phyloP scores from a whole-genome alignment of 2,113 vertebrate genomes.

The Apaloderma vittatum region DNA sequence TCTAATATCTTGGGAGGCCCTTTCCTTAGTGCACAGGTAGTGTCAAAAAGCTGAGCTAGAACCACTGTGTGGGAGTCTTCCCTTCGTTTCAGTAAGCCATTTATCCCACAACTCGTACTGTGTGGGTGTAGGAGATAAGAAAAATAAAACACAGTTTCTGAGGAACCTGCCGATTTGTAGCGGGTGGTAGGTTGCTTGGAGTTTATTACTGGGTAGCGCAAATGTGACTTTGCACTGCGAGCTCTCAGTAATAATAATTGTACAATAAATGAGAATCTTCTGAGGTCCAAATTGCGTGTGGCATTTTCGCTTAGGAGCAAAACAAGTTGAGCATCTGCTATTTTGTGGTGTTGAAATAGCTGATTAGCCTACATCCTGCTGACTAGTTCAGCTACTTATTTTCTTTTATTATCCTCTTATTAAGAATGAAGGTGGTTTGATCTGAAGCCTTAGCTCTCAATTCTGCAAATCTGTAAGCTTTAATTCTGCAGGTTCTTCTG shows the following conservation, averaged over 20 bases:
- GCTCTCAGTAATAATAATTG: not conserved
- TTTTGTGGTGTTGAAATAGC: conserved; percentile 9
- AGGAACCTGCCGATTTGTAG: not conserved
- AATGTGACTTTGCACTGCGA: not conserved
- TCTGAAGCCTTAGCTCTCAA: not conserved
- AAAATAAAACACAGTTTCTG: not conserved
- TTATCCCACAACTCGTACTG: not conserved
- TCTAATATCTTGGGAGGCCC: not conserved
- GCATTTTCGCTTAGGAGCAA: not conserved
- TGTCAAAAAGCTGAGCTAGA: not conserved
- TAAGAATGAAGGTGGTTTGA: not conserved
- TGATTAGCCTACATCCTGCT: not conserved
- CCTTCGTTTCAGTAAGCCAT: not conserved
- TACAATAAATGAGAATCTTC: not conserved
- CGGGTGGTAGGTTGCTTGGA: not conserved
- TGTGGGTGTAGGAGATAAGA: not conserved
- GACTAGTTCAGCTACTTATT: conserved; percentile 14
- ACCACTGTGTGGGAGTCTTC: not conserved
- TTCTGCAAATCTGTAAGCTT: not conserved
- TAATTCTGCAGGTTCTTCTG: not conserved
- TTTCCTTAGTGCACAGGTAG: not conserved
- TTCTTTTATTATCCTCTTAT: conserved; percentile 4
- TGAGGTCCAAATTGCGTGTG: not conserved
- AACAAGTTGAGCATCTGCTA: not conserved
- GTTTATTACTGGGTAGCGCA: not conserved